These are phyloP conservation scores for Sander vitreus DNA, from an alignment of 2,113 vertebrate species.

Conservation along the genomic window DNA sequence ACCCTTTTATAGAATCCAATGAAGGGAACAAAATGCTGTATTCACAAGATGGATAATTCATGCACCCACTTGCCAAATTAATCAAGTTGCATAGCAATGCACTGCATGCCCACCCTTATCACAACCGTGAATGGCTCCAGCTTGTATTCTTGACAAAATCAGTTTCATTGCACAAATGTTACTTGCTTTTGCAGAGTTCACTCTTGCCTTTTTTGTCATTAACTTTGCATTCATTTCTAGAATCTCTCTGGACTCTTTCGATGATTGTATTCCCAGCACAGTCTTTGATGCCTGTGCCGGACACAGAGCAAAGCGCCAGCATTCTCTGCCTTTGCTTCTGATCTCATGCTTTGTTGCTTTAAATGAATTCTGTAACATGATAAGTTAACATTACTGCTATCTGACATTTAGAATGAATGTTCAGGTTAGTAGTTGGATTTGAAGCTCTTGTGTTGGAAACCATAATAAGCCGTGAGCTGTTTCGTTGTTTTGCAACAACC, in stretches of 20 bases:
- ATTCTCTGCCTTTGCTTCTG: conserved; percentile 27
- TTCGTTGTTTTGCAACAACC: conserved; percentile 65
- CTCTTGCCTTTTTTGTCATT: conserved; percentile 66
- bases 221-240: conserved; percentile 70
- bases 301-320: conserved; percentile 24
- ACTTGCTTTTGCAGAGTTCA: conserved; percentile 72
- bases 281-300: conserved; percentile 35
- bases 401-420: conserved; percentile 81
- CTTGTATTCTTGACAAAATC: conserved; percentile 76
- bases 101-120: conserved; percentile 65
- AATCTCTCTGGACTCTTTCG: conserved; percentile 31
- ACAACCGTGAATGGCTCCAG: conserved; percentile 72
- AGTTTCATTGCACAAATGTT: conserved; percentile 62
- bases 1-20: conserved; percentile 57
- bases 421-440: conserved; percentile 63
- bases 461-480: conserved; percentile 67
- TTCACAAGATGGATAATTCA: conserved; percentile 68
- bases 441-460: conserved; percentile 69
- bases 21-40: conserved; percentile 65
- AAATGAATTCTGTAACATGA: conserved; percentile 72
- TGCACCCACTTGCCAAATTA: conserved; percentile 74
- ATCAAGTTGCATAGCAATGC: conserved; percentile 63
- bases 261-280: conserved; percentile 60
- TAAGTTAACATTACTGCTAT: conserved; percentile 74
- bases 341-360: conserved; percentile 61